These are phyloP conservation scores for Euphydryas editha DNA, from an alignment of 2,888 invertebrate species.

Conservation along the genomic window DNA sequence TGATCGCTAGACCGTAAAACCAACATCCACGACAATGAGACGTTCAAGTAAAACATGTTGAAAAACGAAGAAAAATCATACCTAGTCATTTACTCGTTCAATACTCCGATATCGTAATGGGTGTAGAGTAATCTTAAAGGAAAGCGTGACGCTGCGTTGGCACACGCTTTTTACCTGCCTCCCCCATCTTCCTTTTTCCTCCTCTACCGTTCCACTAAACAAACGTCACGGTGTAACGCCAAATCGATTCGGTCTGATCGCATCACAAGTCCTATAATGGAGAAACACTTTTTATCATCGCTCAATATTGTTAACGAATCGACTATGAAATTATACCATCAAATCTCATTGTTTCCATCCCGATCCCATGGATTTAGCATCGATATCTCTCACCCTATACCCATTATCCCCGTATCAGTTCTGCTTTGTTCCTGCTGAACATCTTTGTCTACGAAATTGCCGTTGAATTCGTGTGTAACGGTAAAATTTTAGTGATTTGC, in stretches of 20 bases:
- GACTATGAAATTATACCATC: conserved; percentile 75
- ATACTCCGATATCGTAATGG: conserved; percentile 57
- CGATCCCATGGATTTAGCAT: conserved; percentile 62
- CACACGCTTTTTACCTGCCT: conserved; percentile 55
- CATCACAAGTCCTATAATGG: conserved; percentile 74
- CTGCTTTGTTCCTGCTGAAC: conserved; percentile 77
- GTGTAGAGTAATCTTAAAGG: conserved; percentile 48
- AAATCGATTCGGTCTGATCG: conserved; percentile 78
- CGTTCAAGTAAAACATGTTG: conserved; percentile 34
- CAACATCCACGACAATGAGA: conserved; percentile 41
- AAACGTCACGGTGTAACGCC: conserved; percentile 77
- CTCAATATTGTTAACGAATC: conserved; percentile 73
- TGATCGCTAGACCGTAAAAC: conserved; percentile 58
- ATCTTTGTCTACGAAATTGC: conserved; percentile 76
- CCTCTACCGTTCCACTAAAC: conserved; percentile 75
- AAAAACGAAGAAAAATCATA: conserved; percentile 48
- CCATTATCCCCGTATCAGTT: conserved; percentile 70
- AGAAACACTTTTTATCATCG: conserved; percentile 72
- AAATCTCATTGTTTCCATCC: conserved; percentile 69
- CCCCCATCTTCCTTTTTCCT: conserved; percentile 21
- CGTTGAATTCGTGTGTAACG: conserved; percentile 60
- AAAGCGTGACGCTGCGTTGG: conserved; percentile 60
- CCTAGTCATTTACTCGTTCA: conserved; percentile 62
- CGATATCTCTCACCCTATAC: conserved; percentile 67
- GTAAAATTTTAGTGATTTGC: conserved; percentile 59